Percentiles rank a stretch among this genome's conserved stretches.
Evolutionary conservation across 1,140 invertebrate species (phyloP).

Genomic region (Pseudomyrmex dendroicus): DNA sequence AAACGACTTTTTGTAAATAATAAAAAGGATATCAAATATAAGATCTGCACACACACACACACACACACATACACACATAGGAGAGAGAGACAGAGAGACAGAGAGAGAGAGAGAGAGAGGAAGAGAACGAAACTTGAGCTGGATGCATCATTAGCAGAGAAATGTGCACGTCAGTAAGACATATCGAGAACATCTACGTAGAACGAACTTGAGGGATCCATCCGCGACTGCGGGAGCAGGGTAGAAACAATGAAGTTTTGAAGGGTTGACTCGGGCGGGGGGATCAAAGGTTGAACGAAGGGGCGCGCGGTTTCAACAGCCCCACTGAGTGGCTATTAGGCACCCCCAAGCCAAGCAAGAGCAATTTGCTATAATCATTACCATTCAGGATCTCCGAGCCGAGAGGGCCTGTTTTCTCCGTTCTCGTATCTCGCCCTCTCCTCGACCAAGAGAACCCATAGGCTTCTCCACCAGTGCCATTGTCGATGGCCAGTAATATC

Average conservation of each 20-base stretch:
- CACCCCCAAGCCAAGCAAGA: conserved; percentile 78
- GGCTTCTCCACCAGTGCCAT: conserved; percentile 45
- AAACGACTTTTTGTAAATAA: no score
- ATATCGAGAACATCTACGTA: conserved; percentile 66
- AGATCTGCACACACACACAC: no score
- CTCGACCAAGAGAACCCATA: conserved; percentile 61
- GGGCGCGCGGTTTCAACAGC: conserved; percentile 79
- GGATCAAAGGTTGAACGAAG: conserved; percentile 82
- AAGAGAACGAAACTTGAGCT: background rate
- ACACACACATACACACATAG: no score
- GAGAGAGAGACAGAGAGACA: no score
- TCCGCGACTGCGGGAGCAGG: conserved; percentile 63
- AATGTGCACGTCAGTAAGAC: conserved; percentile 25
- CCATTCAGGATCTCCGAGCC: conserved; percentile 80
- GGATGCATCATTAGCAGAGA: conserved; percentile 2
- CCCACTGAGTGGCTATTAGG: conserved; percentile 83
- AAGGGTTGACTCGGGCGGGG: conserved; percentile 80
- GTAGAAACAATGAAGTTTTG: conserved; percentile 79
- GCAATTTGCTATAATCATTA: conserved; percentile 83
- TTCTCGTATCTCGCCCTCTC: conserved; percentile 58
- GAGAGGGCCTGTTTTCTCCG: conserved; percentile 75
- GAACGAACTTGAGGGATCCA: conserved; percentile 33
- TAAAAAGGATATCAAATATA: background rate
- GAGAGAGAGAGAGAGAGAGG: no score
- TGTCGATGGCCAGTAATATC: conserved; percentile 63